phyloP scores from a whole-genome alignment of 2,797 vertebrate genomes.

The Chaenodraco wilsoni region DNA sequence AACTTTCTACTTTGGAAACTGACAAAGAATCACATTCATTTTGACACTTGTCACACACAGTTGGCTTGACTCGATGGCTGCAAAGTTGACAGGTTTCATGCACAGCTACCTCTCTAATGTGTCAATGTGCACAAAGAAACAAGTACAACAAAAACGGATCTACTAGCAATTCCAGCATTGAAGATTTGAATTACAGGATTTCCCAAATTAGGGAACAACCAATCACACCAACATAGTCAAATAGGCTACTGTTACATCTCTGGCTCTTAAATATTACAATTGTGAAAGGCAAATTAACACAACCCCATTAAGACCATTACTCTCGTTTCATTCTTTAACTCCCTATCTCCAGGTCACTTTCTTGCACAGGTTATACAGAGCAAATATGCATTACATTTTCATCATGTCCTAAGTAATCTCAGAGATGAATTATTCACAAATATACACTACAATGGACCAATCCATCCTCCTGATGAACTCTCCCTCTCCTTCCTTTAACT shows the following conservation, averaged over 20 bases:
- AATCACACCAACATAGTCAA: background rate
- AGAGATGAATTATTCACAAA: conserved; percentile 66
- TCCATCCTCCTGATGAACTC: conserved; percentile 68
- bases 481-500: conserved; percentile 55
- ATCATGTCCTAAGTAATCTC: conserved; percentile 28
- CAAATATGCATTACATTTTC: conserved; percentile 31
- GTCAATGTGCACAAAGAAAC: conserved; percentile 22
- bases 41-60: conserved; percentile 66
- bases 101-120: conserved; percentile 24
- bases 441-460: conserved; percentile 63
- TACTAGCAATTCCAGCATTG: background rate
- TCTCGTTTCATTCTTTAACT: conserved; percentile 34
- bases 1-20: conserved; percentile 60
- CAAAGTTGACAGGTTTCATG: conserved; percentile 48
- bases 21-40: conserved; percentile 55
- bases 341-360: conserved; percentile 51
- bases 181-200: conserved; percentile 1
- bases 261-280: conserved; percentile 21
- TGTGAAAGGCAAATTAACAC: conserved; percentile 25
- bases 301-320: conserved; percentile 9
- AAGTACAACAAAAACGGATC: background rate
- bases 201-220: background rate
- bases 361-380: background rate
- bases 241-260: background rate
- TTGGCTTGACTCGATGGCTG: conserved; percentile 53